Conservation (phyloP, 1,140 invertebrate species). For the Eulimnadia texana region DNA sequence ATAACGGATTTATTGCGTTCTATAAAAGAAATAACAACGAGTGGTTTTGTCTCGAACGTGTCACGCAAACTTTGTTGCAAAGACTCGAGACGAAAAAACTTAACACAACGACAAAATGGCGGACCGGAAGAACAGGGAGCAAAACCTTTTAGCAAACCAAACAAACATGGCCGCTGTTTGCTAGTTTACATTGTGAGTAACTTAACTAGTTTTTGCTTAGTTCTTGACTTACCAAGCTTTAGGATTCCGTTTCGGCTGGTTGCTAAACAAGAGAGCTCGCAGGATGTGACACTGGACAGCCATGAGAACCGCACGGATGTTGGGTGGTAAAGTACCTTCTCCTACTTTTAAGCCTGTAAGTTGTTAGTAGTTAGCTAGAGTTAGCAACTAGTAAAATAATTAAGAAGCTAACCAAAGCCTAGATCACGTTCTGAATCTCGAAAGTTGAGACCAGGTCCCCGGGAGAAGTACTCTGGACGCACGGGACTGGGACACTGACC, state of each 20-base stretch:
- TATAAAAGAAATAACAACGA: background rate
- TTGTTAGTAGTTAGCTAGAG: too few relatives aligned
- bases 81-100: background rate
- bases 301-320: conserved; percentile 37
- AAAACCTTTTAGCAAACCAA: background rate
- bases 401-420: conserved; percentile 42
- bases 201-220: too few relatives aligned
- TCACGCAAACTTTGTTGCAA: background rate
- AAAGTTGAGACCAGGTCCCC: conserved; percentile 31
- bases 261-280: conserved; percentile 49
- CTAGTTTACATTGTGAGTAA: too few relatives aligned
- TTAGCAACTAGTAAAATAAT: too few relatives aligned
- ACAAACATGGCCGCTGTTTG: too few relatives aligned
- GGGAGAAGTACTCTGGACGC: conserved; percentile 44
- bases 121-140: background rate
- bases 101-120: background rate
- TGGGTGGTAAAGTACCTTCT: conserved; percentile 38
- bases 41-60: background rate
- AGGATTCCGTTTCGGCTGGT: conserved; percentile 26
- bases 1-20: background rate
- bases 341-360: conserved; percentile 37
- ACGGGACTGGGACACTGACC: conserved; percentile 42
- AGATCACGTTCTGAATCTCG: conserved; percentile 39
- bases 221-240: conserved; percentile 1
- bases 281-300: conserved; percentile 48